Base-by-base conservation (phyloP, 1,140 invertebrate species). In the Drosophila littoralis region DNA sequence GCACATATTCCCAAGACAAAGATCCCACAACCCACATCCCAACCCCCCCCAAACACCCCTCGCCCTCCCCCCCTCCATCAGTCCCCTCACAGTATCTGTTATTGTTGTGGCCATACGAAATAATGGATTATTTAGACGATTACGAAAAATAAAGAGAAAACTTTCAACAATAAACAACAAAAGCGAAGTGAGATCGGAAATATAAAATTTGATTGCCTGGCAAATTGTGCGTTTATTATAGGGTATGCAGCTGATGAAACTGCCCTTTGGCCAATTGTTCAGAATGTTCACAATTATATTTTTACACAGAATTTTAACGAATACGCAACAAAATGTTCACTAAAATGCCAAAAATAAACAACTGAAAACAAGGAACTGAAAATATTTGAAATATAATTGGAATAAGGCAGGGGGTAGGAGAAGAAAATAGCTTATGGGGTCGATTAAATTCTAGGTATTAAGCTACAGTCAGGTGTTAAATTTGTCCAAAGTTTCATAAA, bases 101-200 rank as follows among this genome's bases (percentile, higher is more conserved):
- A 6, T 32, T 13, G 22, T 65, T 71, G 17, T 65, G 75, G 71
- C 75, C 64, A 75, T 77, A 82, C 72, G 70, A 51, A 70, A 45
- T 72, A 81, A 82, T 79, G 68, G 71, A 79, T 86, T 86, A 83
- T 88, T 88, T 82, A 70, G 75, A 77, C 65, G 59, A 79, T 79
- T 72, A 70, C 63, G 66, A 79, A 72, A 71, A 65, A 55, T 40
- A 76, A 69, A 33, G 54, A 54, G 51, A 69, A 74, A 77, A 66
- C 58, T 78, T 78, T 64, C 42, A 50, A 58, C 58, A 61, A 68
- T 86, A 85, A 85, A 85, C 83, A 85, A 78, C 35, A 22, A n/a
- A n/a, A n/a, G 28, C 43, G 13, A 57, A 67, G 67, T 65, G 75
- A 54, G 69, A 75, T 70, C 66, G 51, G 75, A 57, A 63, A 70